Base-by-base conservation (phyloP, 2,797 vertebrate species). In the Rhodeus uyekii region DNA sequence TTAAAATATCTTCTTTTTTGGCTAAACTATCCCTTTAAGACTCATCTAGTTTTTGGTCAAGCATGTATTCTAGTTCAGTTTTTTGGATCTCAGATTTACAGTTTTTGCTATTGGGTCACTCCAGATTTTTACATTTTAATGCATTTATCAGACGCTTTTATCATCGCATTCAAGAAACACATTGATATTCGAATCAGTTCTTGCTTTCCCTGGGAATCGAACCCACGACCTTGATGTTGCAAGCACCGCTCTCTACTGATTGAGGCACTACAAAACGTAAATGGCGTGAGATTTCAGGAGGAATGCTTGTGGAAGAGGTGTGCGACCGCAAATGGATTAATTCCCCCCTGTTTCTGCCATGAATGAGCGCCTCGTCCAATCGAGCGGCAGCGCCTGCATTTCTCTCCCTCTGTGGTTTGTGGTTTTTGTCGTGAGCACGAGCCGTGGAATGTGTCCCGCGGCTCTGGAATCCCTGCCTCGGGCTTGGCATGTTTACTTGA, bases 401-500 rank as follows among this genome's bases (percentile, higher is more conserved):
- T 71, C 34, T 50, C 44, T 36, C 22, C 24, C 36, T 58, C 18
- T 74, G 65, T 34, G 16, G 18, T 61, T 72, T 53, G 8, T 55
- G 42, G 27, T 14, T 16, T 60, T 60, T 16, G 13, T 60, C 24
- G 0, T 84, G 68, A 82, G 27, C 14, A 55, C 1, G 38, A 9
- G 9, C 2, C 5, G 12, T 32, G 78, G 81, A 80, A 86, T 87
- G 73, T 32, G 24, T n/a, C 46, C 48, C 29, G 18, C 5, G 19
- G 44, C 19, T 44, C 19, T 44, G 18, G 55, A 39, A 73, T 61
- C 75, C 22, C 29, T 61, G 55, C 7, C 76, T 55, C 18, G 53
- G 34, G 36, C 38, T 14, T 39, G 74, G 32, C 46, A 36, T 64
- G 46, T 77, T 80, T 75, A 81, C 79, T 77, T 38, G 58, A 61